Percentiles rank a stretch among this genome's conserved stretches.
Evolutionary conservation across 2,113 vertebrate genomes (phyloP).

Genomic region (Ptyas mucosa): DNA sequence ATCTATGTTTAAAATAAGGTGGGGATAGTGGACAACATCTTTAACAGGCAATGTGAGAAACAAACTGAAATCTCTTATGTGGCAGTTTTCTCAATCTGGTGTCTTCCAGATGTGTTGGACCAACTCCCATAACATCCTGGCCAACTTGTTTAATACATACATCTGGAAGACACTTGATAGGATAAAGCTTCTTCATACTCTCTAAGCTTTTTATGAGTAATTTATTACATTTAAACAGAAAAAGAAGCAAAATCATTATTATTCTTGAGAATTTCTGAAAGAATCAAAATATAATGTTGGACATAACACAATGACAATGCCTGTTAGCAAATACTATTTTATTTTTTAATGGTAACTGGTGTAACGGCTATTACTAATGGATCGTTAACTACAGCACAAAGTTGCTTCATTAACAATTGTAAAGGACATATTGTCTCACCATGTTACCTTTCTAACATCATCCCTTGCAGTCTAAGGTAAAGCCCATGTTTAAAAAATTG

Average conservation of each 20-base stretch:
- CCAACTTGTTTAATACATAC: not conserved
- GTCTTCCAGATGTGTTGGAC: not conserved
- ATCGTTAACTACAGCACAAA: not conserved
- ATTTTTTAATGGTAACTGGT: not conserved
- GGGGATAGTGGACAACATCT: constrained; percentile 2
- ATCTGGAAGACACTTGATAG: not conserved
- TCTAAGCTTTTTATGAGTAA: not conserved
- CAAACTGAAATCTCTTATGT: not conserved
- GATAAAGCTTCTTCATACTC: not conserved
- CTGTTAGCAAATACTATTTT: not conserved
- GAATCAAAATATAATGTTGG: not conserved
- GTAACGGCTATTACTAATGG: not conserved
- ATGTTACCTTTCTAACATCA: not conserved
- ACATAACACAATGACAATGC: not conserved
- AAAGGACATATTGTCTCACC: not conserved
- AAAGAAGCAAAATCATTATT: not conserved
- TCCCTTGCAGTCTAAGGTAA: not conserved
- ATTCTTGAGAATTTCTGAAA: not conserved
- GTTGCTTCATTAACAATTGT: not conserved
- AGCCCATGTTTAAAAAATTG: not conserved
- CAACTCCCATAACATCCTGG: not conserved
- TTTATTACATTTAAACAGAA: not conserved
- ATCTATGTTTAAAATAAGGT: constrained; percentile 13
- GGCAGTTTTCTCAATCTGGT: not conserved
- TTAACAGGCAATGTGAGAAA: not conserved